These are phyloP conservation scores for Taxidea taxus DNA, from an alignment of 2,113 vertebrate genomes.

Conservation along the genomic window DNA sequence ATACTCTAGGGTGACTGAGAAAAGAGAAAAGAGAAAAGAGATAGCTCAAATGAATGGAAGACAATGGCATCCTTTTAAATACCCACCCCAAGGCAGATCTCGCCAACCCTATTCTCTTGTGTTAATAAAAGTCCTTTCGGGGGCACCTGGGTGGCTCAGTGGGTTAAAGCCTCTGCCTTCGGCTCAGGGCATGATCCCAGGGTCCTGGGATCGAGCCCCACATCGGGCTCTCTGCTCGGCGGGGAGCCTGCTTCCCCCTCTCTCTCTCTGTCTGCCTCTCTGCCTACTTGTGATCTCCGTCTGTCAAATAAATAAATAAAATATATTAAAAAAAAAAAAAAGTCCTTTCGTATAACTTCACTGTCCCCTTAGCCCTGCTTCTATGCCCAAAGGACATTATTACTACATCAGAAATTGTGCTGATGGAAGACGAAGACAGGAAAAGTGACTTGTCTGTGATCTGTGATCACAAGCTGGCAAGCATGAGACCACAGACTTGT, in stretches of 20 bases:
- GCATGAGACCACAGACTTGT: background rate
- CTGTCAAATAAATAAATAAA: no score
- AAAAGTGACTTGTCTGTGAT: background rate
- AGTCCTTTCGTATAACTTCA: background rate
- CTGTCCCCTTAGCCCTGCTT: background rate
- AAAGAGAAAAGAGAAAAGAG: background rate
- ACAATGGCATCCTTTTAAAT: background rate
- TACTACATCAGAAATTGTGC: background rate
- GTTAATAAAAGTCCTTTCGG: background rate
- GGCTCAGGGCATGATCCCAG: no score
- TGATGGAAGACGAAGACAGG: background rate
- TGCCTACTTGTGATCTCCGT: no score
- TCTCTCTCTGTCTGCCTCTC: no score
- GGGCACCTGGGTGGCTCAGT: no score
- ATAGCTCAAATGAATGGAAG: background rate
- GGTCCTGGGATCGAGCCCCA: no score
- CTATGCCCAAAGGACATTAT: background rate
- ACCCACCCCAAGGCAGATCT: background rate
- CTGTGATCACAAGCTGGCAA: background rate
- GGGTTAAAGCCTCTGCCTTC: no score
- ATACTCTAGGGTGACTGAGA: background rate
- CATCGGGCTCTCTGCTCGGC: no score
- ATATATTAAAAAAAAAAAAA: no score
- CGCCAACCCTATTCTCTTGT: background rate
- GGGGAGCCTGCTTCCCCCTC: no score